Conservation (phyloP, 2,797 vertebrate species). For the Aythya fuligula region DNA sequence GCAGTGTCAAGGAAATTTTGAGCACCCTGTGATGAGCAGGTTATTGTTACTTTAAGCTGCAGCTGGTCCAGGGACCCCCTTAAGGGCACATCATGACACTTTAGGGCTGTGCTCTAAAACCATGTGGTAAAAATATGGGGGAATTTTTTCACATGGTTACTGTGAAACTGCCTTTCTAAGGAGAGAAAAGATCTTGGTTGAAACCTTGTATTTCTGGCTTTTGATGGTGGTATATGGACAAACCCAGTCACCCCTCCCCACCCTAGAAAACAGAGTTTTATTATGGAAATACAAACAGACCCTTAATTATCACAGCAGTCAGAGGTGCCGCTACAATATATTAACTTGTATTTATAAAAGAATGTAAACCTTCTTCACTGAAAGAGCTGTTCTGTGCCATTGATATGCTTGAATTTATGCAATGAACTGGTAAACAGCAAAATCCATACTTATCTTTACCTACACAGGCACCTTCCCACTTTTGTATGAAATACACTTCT, state of each 20-base stretch:
- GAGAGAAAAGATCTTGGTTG: background rate
- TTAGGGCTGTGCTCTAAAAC: background rate
- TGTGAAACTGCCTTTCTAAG: background rate
- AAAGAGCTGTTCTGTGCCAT: constrained; percentile 5
- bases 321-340: constrained; percentile 21
- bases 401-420: constrained; percentile 55
- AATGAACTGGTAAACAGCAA: constrained; percentile 51
- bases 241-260: background rate
- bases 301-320: constrained; percentile 28
- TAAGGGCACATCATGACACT: background rate
- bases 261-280: constrained; percentile 12
- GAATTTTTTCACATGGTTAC: background rate
- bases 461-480: constrained; percentile 6
- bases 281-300: constrained; percentile 7
- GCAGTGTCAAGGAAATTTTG: background rate
- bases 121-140: background rate
- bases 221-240: background rate
- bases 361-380: constrained; percentile 9
- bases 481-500: constrained; percentile 36
- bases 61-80: background rate
- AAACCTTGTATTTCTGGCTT: constrained; percentile 1
- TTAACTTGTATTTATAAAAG: constrained; percentile 31
- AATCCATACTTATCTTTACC: constrained; percentile 49
- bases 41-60: background rate
- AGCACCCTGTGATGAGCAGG: background rate